Percentiles rank a stretch among this genome's conserved stretches.
These are phyloP conservation scores for Arnoldichthys spilopterus DNA, from an alignment of 2,797 vertebrate species.

Conservation along the genomic window DNA sequence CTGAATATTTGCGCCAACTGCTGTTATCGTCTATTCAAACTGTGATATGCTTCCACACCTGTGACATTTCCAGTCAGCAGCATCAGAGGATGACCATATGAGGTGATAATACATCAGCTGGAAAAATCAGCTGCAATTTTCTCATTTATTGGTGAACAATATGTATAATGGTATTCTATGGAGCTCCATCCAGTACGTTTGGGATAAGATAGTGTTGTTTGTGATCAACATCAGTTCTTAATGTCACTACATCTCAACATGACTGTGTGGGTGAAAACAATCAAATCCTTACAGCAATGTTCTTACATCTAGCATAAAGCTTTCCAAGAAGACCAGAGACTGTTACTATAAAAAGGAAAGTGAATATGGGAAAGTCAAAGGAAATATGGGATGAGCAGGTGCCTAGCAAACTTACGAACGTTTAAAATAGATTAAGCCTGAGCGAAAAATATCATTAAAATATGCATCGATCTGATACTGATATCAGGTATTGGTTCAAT, in stretches of 20 bases:
- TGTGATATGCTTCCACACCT: no score
- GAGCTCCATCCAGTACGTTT: background rate
- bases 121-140: background rate
- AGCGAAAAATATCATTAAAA: no score
- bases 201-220: background rate
- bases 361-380: no score
- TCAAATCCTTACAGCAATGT: background rate
- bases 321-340: background rate
- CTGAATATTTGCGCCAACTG: no score
- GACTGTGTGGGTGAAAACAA: background rate
- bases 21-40: no score
- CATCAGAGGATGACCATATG: no score
- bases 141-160: no score
- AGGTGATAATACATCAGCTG: background rate
- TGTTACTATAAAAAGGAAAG: background rate
- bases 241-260: background rate
- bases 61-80: no score
- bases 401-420: background rate
- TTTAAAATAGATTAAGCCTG: no score
- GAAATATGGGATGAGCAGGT: background rate
- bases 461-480: no score
- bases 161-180: no score
- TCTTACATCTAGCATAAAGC: background rate
- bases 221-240: background rate
- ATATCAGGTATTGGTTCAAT: no score